These are phyloP conservation scores for Melipona beecheii DNA, from an alignment of 2,888 invertebrate species.

Conservation along the genomic window DNA sequence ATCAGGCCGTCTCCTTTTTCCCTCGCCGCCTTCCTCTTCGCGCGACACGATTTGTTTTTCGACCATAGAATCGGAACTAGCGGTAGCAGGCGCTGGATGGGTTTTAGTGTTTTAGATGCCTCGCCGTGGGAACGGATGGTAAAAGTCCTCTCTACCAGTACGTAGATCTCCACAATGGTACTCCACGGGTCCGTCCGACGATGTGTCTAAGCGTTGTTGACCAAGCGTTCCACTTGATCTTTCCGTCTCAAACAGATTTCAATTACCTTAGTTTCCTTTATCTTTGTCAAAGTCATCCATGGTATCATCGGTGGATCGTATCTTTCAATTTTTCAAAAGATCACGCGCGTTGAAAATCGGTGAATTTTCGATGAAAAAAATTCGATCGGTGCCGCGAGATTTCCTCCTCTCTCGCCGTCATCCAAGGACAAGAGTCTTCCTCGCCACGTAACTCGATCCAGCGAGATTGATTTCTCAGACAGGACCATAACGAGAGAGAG, in stretches of 20 bases:
- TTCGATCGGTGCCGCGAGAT: slow-evolving; percentile 7
- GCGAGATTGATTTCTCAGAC: slow-evolving; percentile 81
- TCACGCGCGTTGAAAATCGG: background rate
- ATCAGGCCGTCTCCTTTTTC: slow-evolving; percentile 72
- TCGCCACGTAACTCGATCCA: slow-evolving; percentile 77
- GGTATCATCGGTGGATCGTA: no score
- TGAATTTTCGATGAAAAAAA: background rate
- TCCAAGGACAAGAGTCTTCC: slow-evolving; percentile 36
- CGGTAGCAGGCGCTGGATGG: slow-evolving; percentile 57
- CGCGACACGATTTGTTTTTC: slow-evolving; percentile 70
- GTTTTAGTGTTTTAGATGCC: slow-evolving; percentile 81
- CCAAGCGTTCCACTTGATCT: slow-evolving; percentile 39
- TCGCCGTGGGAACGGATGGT: slow-evolving; percentile 81
- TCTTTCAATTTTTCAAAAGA: background rate
- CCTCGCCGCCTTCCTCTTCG: slow-evolving; percentile 51
- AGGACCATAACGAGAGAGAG: slow-evolving; percentile 66
- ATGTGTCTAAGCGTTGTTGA: slow-evolving; percentile 28
- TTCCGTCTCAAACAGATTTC: slow-evolving; percentile 15
- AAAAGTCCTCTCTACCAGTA: slow-evolving; percentile 57
- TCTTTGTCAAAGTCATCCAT: background rate
- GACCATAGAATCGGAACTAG: slow-evolving; percentile 56
- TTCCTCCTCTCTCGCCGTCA: slow-evolving; percentile 28
- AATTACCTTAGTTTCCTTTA: background rate
- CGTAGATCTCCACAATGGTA: slow-evolving; percentile 69
- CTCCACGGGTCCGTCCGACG: slow-evolving; percentile 50